These are phyloP conservation scores for Dasysyrphus tricinctus DNA, from an alignment of 2,888 invertebrate species.

Conservation along the genomic window DNA sequence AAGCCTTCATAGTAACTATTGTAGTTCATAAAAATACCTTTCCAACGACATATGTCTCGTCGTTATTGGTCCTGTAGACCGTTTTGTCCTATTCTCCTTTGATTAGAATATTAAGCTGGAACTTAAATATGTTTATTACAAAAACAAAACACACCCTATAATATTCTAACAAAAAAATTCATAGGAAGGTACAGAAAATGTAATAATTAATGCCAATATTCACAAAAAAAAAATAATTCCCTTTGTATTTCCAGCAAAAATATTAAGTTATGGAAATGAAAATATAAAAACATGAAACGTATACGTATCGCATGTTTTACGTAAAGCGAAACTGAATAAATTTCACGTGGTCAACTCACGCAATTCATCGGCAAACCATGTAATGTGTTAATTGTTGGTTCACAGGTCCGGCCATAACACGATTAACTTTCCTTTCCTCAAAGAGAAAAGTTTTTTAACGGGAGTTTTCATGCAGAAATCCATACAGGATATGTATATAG, in stretches of 20 bases:
- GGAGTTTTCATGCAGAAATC: constrained; percentile 9
- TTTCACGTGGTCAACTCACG: constrained; percentile 47
- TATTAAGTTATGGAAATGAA: not conserved
- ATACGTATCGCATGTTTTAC: constrained; percentile 35
- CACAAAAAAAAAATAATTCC: not conserved
- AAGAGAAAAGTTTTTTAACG: not conserved
- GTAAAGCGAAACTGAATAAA: constrained; percentile 8
- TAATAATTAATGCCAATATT: constrained; percentile 1
- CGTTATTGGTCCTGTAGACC: no score
- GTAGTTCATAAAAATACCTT: no score
- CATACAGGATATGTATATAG: constrained; percentile 14
- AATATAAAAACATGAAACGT: not conserved
- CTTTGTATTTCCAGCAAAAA: not conserved
- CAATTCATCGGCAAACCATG: constrained; percentile 39
- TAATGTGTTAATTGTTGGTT: constrained; percentile 55
- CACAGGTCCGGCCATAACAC: constrained; percentile 35
- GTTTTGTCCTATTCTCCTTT: no score
- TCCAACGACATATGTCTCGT: no score
- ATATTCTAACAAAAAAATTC: not conserved
- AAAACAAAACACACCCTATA: not conserved
- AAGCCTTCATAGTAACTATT: no score
- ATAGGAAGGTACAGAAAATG: not conserved
- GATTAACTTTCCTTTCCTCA: constrained; percentile 35
- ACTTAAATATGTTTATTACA: no score
- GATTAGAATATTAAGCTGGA: no score